Percentiles rank a stretch among this genome's conserved stretches.
Conservation (phyloP, 1,140 invertebrate species). For the Aphaenogaster floridana region DNA sequence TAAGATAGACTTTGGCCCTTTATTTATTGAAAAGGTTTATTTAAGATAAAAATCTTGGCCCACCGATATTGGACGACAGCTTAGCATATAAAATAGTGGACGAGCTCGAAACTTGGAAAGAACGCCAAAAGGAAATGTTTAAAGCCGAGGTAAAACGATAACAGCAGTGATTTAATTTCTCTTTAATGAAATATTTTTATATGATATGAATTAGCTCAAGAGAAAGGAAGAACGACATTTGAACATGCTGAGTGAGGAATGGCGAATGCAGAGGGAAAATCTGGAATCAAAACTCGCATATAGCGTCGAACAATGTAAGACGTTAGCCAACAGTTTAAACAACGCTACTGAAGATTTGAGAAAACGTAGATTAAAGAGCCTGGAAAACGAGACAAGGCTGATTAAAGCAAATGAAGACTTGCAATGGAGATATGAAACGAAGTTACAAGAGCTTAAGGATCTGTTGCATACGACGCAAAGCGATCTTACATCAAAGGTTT, state of each 20-base stretch:
- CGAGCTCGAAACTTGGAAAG: constrained; percentile 88
- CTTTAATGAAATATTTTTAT: constrained; percentile 6
- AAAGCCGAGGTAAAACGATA: constrained; percentile 80
- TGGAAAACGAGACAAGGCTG: constrained; percentile 84
- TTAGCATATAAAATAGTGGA: constrained; percentile 86
- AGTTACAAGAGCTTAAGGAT: constrained; percentile 82
- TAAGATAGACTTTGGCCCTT: not conserved
- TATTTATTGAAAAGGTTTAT: constrained; percentile 5
- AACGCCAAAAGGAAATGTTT: constrained; percentile 86
- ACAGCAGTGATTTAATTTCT: not conserved
- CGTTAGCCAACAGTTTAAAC: constrained; percentile 82
- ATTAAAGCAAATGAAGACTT: constrained; percentile 84
- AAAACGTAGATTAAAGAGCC: constrained; percentile 81
- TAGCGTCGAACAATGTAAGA: constrained; percentile 84
- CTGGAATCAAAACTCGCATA: constrained; percentile 83
- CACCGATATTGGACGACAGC: constrained; percentile 85
- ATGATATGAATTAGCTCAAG: constrained; percentile 76
- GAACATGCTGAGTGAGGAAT: constrained; percentile 84
- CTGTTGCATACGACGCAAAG: constrained; percentile 81
- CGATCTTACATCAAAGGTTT: constrained; percentile 81
- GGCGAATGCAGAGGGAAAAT: constrained; percentile 82
- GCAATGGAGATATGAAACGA: constrained; percentile 82
- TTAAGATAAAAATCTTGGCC: constrained; percentile 82
- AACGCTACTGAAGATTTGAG: constrained; percentile 83
- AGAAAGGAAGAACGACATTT: constrained; percentile 84